phyloP scores from a whole-genome alignment of 1,140 invertebrate genomes.

The Drosophila carrolli region DNA sequence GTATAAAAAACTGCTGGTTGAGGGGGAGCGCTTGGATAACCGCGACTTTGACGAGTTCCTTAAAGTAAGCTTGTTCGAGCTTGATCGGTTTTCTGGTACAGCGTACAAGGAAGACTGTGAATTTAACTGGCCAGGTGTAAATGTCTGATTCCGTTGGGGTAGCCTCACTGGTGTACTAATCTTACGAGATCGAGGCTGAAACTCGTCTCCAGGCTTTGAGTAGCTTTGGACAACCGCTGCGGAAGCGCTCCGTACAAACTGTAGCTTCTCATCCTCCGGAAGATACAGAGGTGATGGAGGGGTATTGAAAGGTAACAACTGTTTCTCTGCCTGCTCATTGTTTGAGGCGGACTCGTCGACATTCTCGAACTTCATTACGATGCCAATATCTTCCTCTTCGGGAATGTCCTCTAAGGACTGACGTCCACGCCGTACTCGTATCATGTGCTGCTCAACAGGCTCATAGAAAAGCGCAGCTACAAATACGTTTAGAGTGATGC shows the following conservation, averaged over 20 bases:
- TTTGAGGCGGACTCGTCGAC: conserved; percentile 79
- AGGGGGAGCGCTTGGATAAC: conserved; percentile 88
- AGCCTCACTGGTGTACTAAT: conserved; percentile 85
- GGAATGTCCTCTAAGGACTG: conserved; percentile 76
- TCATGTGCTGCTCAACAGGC: conserved; percentile 92
- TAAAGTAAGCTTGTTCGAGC: conserved; percentile 61
- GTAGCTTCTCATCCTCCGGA: conserved; percentile 73
- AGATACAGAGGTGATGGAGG: conserved; percentile 69
- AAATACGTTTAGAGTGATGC: conserved; percentile 92
- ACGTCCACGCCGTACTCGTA: conserved; percentile 85
- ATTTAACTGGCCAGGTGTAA: conserved; percentile 86
- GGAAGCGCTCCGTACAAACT: conserved; percentile 86
- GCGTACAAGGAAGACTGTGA: conserved; percentile 87
- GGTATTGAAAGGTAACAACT: conserved; percentile 60
- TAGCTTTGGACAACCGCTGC: conserved; percentile 85
- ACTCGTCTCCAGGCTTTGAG: conserved; percentile 71
- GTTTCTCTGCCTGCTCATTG: conserved; percentile 51
- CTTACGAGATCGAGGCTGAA: conserved; percentile 85
- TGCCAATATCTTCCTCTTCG: conserved; percentile 83
- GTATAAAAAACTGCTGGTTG: conserved; percentile 92
- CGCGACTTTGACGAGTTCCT: conserved; percentile 75
- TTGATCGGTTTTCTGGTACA: conserved; percentile 85
- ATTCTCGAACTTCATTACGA: conserved; percentile 81
- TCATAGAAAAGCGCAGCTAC: conserved; percentile 93
- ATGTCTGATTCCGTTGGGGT: conserved; percentile 83